Evolutionary conservation across 2,113 vertebrate species (phyloP), one percentile per base, ranked within the genome.

Genomic region (Murina feae): DNA sequence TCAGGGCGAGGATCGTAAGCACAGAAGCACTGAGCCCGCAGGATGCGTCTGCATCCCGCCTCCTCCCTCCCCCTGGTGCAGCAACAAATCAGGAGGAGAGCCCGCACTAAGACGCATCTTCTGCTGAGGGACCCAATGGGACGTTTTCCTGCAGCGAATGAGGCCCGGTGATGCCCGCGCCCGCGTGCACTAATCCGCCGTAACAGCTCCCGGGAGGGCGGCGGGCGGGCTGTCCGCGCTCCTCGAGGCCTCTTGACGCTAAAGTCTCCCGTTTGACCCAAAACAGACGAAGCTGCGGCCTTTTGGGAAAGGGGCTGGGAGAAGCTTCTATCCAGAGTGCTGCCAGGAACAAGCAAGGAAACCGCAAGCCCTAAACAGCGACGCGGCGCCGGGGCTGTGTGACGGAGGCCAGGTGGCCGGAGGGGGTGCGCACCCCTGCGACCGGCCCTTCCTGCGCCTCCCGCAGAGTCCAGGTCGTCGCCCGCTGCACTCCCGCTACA

Each of bases 71-170:
- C 25, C 42, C n/a, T 44, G 69, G 66, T 72, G 60, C 80, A 53
- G 89, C 39, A 79, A 89, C 60, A 78, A 83, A 96, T 85, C 94
- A 84, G 91, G 69, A 75, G 58, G 58, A 89, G 58, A 42, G 74
- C 83, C 28, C 30, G 60, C 23, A 37, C 44, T 30, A 76, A 84
- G 49, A 90, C 72, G 23, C 8, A 72, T 39, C 60, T 92, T 80
- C 94, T n/a, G 78, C 86, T 13, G 10, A 53, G 89, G 75, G 93
- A 92, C 95, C 94, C 91, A 90, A 93, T 32, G 68, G 85, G 82
- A 85, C 90, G 90, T 92, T 96, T 95, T 93, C 94, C 76, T 87
- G 88, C 93, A 85, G 92, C 93, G 83, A 95, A 90, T 85, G 93
- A 96, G 83, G 80, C 94, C 86, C 58, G 17, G 6, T 79, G 82